phyloP scores from a whole-genome alignment of 1,140 invertebrate species.

The Lasioglossum baleicum region DNA sequence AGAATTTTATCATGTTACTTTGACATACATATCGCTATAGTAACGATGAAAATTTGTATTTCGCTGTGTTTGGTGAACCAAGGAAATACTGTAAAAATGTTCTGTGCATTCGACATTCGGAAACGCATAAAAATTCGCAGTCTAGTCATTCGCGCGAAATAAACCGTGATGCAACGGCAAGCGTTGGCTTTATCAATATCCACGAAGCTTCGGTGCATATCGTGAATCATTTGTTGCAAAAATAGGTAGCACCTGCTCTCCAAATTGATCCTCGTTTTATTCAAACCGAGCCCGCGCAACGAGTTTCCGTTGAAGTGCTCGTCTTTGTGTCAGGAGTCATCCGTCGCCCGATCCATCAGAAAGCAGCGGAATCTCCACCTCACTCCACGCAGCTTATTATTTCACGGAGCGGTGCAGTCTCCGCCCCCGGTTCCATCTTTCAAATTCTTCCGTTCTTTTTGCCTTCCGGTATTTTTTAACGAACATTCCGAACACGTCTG shows the following conservation, averaged over 20 bases:
- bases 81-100: too few species aligned
- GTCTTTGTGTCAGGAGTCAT: not conserved
- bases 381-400: not conserved
- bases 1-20: too few species aligned
- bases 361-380: not conserved
- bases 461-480: not conserved
- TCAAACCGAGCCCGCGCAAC: not conserved
- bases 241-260: not conserved
- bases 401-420: not conserved
- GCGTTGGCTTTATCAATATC: too few species aligned
- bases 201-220: too few species aligned
- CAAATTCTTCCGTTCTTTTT: not conserved
- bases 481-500: not conserved
- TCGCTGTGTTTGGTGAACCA: too few species aligned
- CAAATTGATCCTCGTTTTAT: conserved; percentile 1
- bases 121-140: too few species aligned
- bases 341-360: not conserved
- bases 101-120: too few species aligned
- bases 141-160: too few species aligned
- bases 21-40: too few species aligned
- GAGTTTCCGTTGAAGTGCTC: not conserved
- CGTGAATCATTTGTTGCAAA: not conserved
- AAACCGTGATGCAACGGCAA: too few species aligned
- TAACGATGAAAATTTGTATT: too few species aligned
- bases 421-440: too few species aligned